A percentile compares a stretch with the other conserved stretches of the same genome.
Conservation (phyloP, 2,797 vertebrate genomes). For the Darevskia mixta region DNA sequence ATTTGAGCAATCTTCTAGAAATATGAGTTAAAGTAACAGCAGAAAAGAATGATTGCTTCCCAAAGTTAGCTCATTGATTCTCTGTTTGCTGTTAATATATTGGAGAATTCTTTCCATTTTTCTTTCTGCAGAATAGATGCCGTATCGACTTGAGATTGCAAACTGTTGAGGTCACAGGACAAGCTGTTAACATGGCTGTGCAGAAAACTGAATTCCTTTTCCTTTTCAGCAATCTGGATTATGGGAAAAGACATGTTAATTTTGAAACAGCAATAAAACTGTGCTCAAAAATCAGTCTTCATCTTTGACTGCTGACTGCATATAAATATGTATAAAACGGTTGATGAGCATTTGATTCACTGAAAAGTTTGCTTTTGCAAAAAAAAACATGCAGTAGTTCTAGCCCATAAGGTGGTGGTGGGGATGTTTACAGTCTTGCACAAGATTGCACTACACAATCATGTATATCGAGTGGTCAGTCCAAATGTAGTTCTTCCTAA, state of each 20-base stretch:
- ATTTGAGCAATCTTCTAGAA: constrained; percentile 19
- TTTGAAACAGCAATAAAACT: not conserved
- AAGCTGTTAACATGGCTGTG: constrained; percentile 22
- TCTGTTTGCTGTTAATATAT: not conserved
- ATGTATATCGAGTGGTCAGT: not conserved
- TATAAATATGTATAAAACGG: not conserved
- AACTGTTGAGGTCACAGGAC: constrained; percentile 37
- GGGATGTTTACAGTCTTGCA: not conserved
- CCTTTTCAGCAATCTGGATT: constrained; percentile 34
- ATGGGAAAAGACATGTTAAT: constrained; percentile 35
- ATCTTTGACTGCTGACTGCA: not conserved
- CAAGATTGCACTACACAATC: not conserved
- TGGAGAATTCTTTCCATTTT: constrained; percentile 39
- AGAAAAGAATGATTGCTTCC: not conserved
- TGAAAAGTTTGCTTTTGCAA: not conserved
- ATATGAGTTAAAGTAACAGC: not conserved
- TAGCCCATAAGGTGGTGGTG: not conserved
- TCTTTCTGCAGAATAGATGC: constrained; percentile 42
- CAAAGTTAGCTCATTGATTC: not conserved
- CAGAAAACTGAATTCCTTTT: constrained; percentile 29
- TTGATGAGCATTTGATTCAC: not conserved
- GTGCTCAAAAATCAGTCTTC: constrained; percentile 37
- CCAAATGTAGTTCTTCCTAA: not conserved
- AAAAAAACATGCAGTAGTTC: not conserved
- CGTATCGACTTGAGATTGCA: constrained; percentile 48